Conservation (phyloP, 2,888 invertebrate genomes). For the Parthenolecanium corni region DNA sequence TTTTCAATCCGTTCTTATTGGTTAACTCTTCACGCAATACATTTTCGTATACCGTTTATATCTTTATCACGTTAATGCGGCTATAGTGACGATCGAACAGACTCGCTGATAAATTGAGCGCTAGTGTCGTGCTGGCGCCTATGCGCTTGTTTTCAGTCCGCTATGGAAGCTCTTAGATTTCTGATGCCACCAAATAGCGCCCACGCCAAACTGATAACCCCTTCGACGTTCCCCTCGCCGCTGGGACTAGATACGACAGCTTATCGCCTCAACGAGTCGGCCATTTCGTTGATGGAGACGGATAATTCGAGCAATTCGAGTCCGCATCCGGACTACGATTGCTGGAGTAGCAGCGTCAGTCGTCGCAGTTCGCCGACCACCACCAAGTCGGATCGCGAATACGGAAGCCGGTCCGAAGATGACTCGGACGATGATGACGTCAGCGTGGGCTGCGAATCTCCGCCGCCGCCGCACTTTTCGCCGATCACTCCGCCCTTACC, state of each 20-base stretch:
- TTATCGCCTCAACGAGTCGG: slow-evolving; percentile 6
- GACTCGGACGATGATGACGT: slow-evolving; percentile 54
- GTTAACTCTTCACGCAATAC: too few relatives aligned
- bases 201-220: too few relatives aligned
- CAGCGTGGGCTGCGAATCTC: slow-evolving; percentile 67
- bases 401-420: background rate
- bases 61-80: too few relatives aligned
- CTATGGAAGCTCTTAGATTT: slow-evolving; percentile 14
- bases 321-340: slow-evolving; percentile 9
- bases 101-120: too few relatives aligned
- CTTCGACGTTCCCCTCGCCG: slow-evolving; percentile 3
- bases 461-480: slow-evolving; percentile 40
- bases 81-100: too few relatives aligned
- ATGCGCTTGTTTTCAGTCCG: background rate
- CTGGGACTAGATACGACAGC: slow-evolving; percentile 3
- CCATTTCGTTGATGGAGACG: background rate
- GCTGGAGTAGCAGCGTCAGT: background rate
- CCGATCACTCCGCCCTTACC: slow-evolving; percentile 34
- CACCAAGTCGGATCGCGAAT: slow-evolving; percentile 2
- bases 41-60: too few relatives aligned
- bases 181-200: background rate
- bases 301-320: slow-evolving; percentile 19
- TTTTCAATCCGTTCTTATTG: too few relatives aligned
- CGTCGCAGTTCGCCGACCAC: slow-evolving; percentile 2
- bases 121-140: background rate